Base-by-base conservation (phyloP, 2,888 invertebrate genomes). In the Drosophila longiperda region DNA sequence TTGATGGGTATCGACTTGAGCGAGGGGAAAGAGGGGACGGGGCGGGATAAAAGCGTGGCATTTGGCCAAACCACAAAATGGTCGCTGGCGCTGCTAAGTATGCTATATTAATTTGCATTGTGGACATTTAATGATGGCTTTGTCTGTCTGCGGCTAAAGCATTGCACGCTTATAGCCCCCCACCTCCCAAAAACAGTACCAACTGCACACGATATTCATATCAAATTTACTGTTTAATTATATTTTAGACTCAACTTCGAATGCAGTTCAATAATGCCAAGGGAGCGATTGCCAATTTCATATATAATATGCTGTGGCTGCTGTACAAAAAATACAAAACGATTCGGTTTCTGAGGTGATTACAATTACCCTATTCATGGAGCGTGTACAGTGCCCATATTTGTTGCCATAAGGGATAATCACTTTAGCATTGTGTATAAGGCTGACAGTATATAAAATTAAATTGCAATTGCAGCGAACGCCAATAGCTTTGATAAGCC, bases 31-130 rank as follows among this genome's bases (percentile, higher is more conserved):
- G 15, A 15, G 33, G 55, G 48, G 29, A 26, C 26, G 26, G 29
- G 15, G 3, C 23, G 45, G 23, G 8, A 49, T 54, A 45, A 70
- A 69, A 70, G 66, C 80, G 71, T 67, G 58, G 57, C 60, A 68
- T 77, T 65, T 57, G 60, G 71, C 66, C 59, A 68, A 67, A 83
- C 83, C 87, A 50, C 85, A 84, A 70, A 88, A 79, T 75, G 71
- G 64, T 52, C 60, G 67, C 66, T 33, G 66, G 69, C 76, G 64
- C 83, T 75, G 76, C 77, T 84, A 89, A 89, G 83, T 90, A 84
- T 87, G 84, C 88, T 82, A 90, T 89, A 89, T 78, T 84, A 85
- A 87, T 89, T 82, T 78, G 65, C 78, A 87, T 87, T 85, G 87
- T 78, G 67, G 60, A 67, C 54, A 66, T 82, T 84, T 73, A 78